phyloP scores from a whole-genome alignment of 35 echinoderm and acorn worm genomes.

The Chiridota heheva region DNA sequence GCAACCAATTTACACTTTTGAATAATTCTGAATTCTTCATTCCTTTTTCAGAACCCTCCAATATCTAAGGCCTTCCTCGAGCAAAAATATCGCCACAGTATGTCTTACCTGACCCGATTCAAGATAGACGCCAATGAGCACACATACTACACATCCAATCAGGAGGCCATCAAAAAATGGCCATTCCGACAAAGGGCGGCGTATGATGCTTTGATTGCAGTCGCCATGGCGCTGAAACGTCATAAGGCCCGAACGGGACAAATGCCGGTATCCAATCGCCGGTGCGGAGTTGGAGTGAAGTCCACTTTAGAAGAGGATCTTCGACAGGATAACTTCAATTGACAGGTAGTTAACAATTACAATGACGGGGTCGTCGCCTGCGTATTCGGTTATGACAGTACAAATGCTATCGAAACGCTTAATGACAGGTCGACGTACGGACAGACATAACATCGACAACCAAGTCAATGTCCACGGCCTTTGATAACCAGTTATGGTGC shows the following conservation, averaged over 20 bases:
- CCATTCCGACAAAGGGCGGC: conserved; percentile 60
- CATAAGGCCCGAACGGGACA: neutral
- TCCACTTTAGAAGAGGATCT: neutral
- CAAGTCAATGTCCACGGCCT: no score
- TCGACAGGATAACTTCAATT: no score
- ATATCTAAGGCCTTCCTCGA: conserved; percentile 53
- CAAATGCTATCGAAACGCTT: no score
- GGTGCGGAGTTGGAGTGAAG: neutral
- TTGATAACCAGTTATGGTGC: no score
- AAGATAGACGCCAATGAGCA: conserved; percentile 37
- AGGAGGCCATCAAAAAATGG: conserved; percentile 52
- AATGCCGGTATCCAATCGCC: conserved; percentile 4
- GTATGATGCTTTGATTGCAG: conserved; percentile 57
- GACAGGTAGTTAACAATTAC: no score
- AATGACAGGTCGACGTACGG: no score
- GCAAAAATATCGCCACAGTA: conserved; percentile 61
- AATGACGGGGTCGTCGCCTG: no score
- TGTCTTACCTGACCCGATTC: conserved; percentile 68
- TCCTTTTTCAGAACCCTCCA: conserved; percentile 12
- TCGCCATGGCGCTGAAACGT: conserved; percentile 36
- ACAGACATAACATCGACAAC: no score
- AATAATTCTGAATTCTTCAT: neutral
- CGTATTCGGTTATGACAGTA: no score
- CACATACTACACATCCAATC: conserved; percentile 34
- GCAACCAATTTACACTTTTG: no score